Evolutionary conservation across 2,888 invertebrate species (phyloP), one percentile per base, ranked within the genome.

Genomic region (Phrixothrix hirtus): DNA sequence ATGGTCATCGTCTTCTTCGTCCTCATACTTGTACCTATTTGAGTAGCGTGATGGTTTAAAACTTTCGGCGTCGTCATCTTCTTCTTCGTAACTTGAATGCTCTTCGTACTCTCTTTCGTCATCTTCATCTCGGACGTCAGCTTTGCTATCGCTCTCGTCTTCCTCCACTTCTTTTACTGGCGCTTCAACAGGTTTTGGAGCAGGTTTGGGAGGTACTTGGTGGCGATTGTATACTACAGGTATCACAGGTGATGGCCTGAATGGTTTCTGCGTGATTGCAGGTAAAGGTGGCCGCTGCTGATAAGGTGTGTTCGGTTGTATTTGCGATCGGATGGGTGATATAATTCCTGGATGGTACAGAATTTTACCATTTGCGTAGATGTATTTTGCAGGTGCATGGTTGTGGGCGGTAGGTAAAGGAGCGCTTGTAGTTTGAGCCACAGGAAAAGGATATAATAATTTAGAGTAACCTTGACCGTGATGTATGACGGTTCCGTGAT

Each of bases 401-500:
- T 5, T 29, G 11, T 26, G 35, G 34, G 14, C 12, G 38, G 17
- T 25, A 2, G 44, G 35, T 35, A 12, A 9, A 26, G 54, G 42
- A 26, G 48, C 9, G 27, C 14, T 17, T n/a, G 53, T 52, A 21
- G 51, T 51, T 10, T 44, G 46, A 3, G 47, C 26, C n/a, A 49
- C 26, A 14, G 45, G 15, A 12, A 31, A 29, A 6, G 53, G 53
- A 5, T 53, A 48, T 5, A 42, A 13, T 6, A 43, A 16, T 29
- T 48, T 53, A 4, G 44, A 41, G 21, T 44, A 53, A 15, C 53
- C 52, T 39, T 51, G 51, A 5, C 55, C 55, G 29, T 60, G 60
- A 25, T 57, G 47, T 10, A 60, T 51, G 5, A 56, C 45, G 1
- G 57, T 45, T 15, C 60, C 50, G 37, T 58, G 60, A 15, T 58